A percentile compares a stretch with the other conserved stretches of the same genome.
Conservation (phyloP, 2,888 invertebrate genomes). For the Blastobasis lacticolella region DNA sequence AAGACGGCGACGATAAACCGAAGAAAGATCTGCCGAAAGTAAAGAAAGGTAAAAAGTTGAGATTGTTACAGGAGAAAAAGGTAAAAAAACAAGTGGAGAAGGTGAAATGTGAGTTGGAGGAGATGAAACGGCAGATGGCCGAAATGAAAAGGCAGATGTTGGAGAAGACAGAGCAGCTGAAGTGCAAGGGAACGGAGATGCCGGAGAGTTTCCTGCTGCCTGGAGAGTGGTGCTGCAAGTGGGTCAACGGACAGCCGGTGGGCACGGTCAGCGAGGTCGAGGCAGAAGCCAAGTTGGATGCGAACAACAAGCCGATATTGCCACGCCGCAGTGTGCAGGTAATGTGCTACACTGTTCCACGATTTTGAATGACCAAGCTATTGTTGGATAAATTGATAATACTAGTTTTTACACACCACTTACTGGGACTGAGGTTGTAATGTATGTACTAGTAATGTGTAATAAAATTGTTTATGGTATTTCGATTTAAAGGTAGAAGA, state of each 20-base stretch:
- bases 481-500: slow-evolving; percentile 75
- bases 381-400: neutral
- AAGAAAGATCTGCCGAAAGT: slow-evolving; percentile 35
- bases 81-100: slow-evolving; percentile 53
- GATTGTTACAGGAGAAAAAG: slow-evolving; percentile 42
- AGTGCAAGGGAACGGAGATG: slow-evolving; percentile 24
- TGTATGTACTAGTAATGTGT: neutral
- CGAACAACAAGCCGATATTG: slow-evolving; percentile 48
- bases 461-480: neutral
- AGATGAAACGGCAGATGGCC: slow-evolving; percentile 52
- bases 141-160: slow-evolving; percentile 54
- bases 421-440: too few relatives aligned
- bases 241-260: slow-evolving; percentile 81
- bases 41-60: slow-evolving; percentile 44
- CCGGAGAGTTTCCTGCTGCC: slow-evolving; percentile 45
- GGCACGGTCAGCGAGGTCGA: slow-evolving; percentile 69
- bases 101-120: slow-evolving; percentile 48
- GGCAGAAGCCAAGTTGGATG: slow-evolving; percentile 44
- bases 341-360: neutral
- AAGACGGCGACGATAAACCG: slow-evolving; percentile 15
- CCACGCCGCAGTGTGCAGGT: slow-evolving; percentile 60
- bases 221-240: slow-evolving; percentile 79
- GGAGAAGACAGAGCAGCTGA: slow-evolving; percentile 33
- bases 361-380: neutral
- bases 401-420: neutral